Conservation (phyloP, 30 jellyfish, hydroid and myxozoan species). For the Rhopilema esculentum region DNA sequence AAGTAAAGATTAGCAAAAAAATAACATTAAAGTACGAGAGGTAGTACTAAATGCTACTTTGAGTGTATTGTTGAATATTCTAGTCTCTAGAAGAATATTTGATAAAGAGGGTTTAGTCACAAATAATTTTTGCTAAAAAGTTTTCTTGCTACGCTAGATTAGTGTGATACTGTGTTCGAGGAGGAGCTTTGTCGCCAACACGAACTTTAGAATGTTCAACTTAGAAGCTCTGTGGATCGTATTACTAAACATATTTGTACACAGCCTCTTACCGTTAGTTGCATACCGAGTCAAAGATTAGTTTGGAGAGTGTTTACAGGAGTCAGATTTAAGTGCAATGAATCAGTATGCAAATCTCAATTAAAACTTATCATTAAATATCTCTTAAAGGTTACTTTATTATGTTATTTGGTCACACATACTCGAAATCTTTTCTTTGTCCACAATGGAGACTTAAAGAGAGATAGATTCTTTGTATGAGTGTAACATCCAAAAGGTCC, state of each 20-base stretch:
- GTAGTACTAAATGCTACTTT: too few species aligned
- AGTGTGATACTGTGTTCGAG: not conserved
- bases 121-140: not conserved
- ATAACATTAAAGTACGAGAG: too few species aligned
- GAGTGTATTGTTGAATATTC: too few species aligned
- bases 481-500: not conserved
- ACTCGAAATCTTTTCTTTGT: not conserved
- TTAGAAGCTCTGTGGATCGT: not conserved
- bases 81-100: too few species aligned
- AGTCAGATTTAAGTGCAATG: not conserved
- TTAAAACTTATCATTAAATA: not conserved
- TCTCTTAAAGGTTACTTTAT: not conserved
- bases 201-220: too few species aligned
- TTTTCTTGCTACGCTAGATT: not conserved
- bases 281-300: not conserved
- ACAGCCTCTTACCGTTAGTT: not conserved
- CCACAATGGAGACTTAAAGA: not conserved
- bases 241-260: not conserved
- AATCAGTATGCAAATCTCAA: not conserved
- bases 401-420: not conserved
- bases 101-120: not conserved
- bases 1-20: too few species aligned
- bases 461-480: not conserved
- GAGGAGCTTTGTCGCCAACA: too few species aligned
- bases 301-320: not conserved